Conservation (phyloP, 2,113 vertebrate genomes). For the Delphinapterus leucas region DNA sequence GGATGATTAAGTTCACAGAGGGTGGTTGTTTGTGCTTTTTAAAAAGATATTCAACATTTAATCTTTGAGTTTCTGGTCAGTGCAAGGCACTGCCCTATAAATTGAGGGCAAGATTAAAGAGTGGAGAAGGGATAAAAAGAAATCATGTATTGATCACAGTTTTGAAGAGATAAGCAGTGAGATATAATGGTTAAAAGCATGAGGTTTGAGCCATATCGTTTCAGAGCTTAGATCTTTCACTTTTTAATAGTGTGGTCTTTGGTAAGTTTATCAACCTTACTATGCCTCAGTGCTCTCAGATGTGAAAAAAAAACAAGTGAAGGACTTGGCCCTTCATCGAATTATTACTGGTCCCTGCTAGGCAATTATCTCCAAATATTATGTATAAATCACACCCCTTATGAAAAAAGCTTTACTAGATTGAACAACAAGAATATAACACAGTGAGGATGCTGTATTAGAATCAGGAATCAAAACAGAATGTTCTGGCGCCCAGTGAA, state of each 20-base stretch:
- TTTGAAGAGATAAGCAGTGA: not conserved
- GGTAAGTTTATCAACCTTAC: not conserved
- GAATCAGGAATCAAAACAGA: not conserved
- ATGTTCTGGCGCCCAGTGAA: not conserved
- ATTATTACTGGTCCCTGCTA: not conserved
- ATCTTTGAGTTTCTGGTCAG: not conserved
- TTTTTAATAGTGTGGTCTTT: not conserved
- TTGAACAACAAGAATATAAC: not conserved
- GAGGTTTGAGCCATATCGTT: not conserved
- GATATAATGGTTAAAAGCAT: not conserved
- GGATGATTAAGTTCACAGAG: not conserved
- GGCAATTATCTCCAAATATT: not conserved
- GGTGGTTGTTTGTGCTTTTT: not conserved
- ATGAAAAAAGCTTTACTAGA: not conserved
- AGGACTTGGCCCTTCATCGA: not conserved
- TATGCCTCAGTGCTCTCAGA: not conserved
- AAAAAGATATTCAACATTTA: not conserved
- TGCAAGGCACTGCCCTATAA: not conserved
- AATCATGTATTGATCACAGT: not conserved
- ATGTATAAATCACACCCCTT: not conserved
- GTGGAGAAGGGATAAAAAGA: not conserved
- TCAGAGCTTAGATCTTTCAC: not conserved
- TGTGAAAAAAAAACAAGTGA: not conserved
- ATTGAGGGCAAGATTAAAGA: not conserved
- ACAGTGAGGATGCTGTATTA: not conserved